phyloP scores from a whole-genome alignment of 2,113 vertebrate species.

The Mormoops blainvillei region DNA sequence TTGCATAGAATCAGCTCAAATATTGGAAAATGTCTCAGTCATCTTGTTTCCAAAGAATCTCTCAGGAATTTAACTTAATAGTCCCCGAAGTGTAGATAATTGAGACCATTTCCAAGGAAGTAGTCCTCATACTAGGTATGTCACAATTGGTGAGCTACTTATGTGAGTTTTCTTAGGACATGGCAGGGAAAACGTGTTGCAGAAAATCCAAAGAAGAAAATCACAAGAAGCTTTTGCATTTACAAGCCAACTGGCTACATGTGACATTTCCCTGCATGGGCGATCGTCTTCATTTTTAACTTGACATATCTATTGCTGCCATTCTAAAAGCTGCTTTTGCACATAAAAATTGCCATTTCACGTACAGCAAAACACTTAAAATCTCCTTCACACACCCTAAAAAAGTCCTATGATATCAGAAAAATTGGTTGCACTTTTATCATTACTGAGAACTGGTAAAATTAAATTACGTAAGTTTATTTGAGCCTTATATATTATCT shows the following conservation, averaged over 20 bases:
- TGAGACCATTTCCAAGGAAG: neutral
- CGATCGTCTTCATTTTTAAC: conserved; percentile 50
- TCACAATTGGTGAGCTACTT: neutral
- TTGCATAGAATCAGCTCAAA: neutral
- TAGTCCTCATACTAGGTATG: neutral
- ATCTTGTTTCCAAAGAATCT: neutral
- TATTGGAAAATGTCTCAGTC: neutral
- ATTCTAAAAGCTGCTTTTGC: conserved; percentile 46
- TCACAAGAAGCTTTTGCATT: neutral
- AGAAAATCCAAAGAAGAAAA: neutral
- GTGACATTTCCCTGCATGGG: conserved; percentile 49
- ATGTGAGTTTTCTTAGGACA: neutral
- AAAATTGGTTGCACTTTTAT: conserved; percentile 48
- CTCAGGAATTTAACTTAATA: neutral
- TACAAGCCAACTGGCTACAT: neutral
- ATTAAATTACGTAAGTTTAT: neutral
- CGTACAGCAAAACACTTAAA: conserved; percentile 37
- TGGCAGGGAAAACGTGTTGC: neutral
- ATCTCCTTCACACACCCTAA: conserved; percentile 26
- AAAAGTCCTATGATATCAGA: conserved; percentile 7
- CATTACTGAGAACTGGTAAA: conserved; percentile 26
- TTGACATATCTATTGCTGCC: conserved; percentile 53
- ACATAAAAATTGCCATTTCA: conserved; percentile 56
- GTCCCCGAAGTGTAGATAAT: neutral
- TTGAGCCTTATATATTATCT: conserved; percentile 34